Base-by-base conservation (phyloP, 2,797 vertebrate genomes). In the Notolabrus celidotus region DNA sequence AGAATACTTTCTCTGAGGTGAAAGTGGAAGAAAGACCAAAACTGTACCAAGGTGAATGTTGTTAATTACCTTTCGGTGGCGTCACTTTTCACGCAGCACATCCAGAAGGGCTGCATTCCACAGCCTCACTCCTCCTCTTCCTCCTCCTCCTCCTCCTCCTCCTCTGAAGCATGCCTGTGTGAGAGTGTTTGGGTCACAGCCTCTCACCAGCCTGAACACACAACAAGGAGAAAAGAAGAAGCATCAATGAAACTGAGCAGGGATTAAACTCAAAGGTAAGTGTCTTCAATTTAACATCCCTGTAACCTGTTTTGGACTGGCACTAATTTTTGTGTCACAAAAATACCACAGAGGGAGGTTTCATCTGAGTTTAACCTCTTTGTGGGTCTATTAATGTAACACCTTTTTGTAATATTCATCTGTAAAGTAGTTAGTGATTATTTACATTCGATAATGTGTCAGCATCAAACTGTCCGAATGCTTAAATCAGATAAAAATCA, bases 51-150 rank as follows among this genome's bases (percentile, higher is more conserved):
- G 2, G 34, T 15, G 16, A 52, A 65, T 39, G 10, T 45, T 2
- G 7, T 47, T 36, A n/a, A 55, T 55, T 50, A 65, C 45, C 20
- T 51, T 33, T 64, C 22, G 43, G 50, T 78, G 56, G 68, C 70
- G 41, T 79, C 85, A 80, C 27, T 10, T 52, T 46, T 31, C 14
- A 71, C 22, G 20, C 66, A 57, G 64, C 34, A 2, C 53, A 57
- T 43, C 84, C 79, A 71, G 84, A 74, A 64, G 54, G 31, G 67
- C 79, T 45, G 63, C 86, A 91, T 91, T 91, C 88, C 86, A 20
- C 50, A 45, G 46, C 27, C 50, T 56, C 74, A 61, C 53, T 83
- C 76, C 65, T 67, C 65, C 70, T 67, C 50, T 29, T 25, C 34
- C 61, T 45, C 57, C 56, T 67, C 67, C 54, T 45, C 45, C n/a